Conservation (phyloP, 2,113 vertebrate species). For the Seriola dumerili region DNA sequence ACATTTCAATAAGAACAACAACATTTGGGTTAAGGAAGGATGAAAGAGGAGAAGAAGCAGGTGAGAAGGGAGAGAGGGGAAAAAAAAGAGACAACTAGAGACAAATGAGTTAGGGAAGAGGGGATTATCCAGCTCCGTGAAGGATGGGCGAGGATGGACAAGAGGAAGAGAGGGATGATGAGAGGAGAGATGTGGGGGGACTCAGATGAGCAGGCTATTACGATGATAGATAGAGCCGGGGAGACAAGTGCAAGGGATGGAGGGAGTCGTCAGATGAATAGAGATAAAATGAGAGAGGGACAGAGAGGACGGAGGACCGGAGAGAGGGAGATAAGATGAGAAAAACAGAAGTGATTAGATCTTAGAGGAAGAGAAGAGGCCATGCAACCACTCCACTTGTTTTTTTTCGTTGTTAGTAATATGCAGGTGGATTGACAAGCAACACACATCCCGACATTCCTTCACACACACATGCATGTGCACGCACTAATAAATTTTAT, state of each 20-base stretch:
- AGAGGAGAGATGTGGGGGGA: slow-evolving; percentile 50
- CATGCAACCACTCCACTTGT: neutral
- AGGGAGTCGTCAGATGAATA: slow-evolving; percentile 37
- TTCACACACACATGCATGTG: neutral
- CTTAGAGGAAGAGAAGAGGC: neutral
- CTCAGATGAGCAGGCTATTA: slow-evolving; percentile 63
- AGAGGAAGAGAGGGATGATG: slow-evolving; percentile 57
- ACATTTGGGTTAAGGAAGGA: slow-evolving; percentile 15
- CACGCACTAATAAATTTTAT: neutral
- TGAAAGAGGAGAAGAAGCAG: slow-evolving; percentile 11
- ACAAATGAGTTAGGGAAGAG: slow-evolving; percentile 57
- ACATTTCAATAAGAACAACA: slow-evolving; percentile 8
- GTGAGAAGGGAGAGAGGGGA: neutral
- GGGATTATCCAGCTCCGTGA: slow-evolving; percentile 58
- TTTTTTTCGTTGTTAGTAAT: neutral
- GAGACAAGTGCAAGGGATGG: slow-evolving; percentile 41
- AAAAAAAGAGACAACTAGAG: slow-evolving; percentile 24
- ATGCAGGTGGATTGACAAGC: neutral
- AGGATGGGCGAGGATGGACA: slow-evolving; percentile 44
- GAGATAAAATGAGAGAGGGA: slow-evolving; percentile 46
- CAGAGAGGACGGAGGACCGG: neutral
- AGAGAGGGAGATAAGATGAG: slow-evolving; percentile 7
- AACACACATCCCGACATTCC: neutral
- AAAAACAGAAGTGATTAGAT: slow-evolving; percentile 21
- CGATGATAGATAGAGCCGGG: slow-evolving; percentile 57